Evolutionary conservation across 92 coral and sea anemone genomes (phyloP), one percentile per base, ranked within the genome.

Genomic region (Chrysogorgia sp.): DNA sequence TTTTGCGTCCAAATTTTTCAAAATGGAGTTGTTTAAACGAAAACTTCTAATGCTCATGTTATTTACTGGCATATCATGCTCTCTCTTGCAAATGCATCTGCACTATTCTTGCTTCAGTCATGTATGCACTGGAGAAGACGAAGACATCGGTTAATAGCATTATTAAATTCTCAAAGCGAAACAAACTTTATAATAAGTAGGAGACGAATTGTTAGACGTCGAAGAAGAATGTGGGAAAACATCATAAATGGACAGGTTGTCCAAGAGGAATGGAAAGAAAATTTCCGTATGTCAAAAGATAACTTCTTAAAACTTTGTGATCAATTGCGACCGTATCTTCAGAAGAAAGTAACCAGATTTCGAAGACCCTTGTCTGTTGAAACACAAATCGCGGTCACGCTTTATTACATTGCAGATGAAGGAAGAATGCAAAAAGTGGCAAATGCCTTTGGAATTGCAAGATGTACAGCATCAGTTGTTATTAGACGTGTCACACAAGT

Each of bases 401-500:
- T 71, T 56, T 85, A 85, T 68, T 80, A 81, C 45, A 34, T 85
- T 35, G 64, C 89, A 12, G 89, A 85, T 41, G 85, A 85, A 58
- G 89, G 89, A 48, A 20, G 85, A 58, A 28, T 52, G 37, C 79
- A 30, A 1, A 85, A 85, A 24, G 77, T 64, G 13, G 90, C 84
- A 0, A 86, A 86, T 67, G 87, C 87, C 17, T 86, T 86, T 76
- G 90, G 87, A 12, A 17, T 81, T 23, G 79, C 69, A 34, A 67
- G 45, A 34, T 63, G 67, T 33, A 7, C 68, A 10, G 68, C 14
- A 28, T 64, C 71, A n/a, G 50, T 64, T n/a, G 26, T n/a, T 10
- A 21, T 64, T n/a, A 64, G 49, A 21, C 17, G 40, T 26, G 71
- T 64, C 26, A 32, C 47, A 17, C 40, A 28, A 26, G 19, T 32